A percentile compares a stretch with the other conserved stretches of the same genome.
Evolutionary conservation across 1,140 invertebrate genomes (phyloP).

Genomic region (Akabosia matsudoensis): DNA sequence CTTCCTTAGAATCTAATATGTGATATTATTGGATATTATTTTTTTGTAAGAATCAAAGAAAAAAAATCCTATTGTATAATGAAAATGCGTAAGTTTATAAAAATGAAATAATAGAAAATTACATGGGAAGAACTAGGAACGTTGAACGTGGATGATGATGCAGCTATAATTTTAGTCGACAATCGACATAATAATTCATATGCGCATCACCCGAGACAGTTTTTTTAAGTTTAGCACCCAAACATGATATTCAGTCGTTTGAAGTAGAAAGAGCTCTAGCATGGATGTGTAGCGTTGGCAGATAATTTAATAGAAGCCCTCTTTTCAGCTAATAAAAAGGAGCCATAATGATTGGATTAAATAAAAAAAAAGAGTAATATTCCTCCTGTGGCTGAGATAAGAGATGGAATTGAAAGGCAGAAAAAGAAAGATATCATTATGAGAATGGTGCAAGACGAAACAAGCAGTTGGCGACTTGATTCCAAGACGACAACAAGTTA

Average conservation of each 20-base stretch:
- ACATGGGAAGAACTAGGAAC: background rate
- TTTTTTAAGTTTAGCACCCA: no score
- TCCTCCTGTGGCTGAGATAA: background rate
- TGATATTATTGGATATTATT: background rate
- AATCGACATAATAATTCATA: no score
- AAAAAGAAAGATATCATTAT: slow-evolving; percentile 12
- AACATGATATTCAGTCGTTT: no score
- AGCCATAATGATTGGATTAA: slow-evolving; percentile 4
- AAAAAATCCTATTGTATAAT: background rate
- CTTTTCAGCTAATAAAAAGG: slow-evolving; percentile 11
- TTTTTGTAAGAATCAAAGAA: background rate
- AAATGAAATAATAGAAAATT: background rate
- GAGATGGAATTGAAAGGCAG: background rate
- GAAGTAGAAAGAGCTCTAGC: no score
- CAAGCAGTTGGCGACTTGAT: slow-evolving; percentile 11
- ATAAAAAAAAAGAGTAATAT: slow-evolving; percentile 2
- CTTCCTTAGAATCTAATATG: background rate
- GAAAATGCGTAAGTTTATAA: background rate
- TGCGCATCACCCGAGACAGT: no score
- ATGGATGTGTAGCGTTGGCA: background rate
- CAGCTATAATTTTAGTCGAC: no score
- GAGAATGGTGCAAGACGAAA: background rate
- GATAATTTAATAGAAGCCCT: background rate
- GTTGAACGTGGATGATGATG: no score
- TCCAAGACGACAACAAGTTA: background rate